These are phyloP conservation scores for Aspiorhynchus laticeps DNA, from an alignment of 2,113 vertebrate genomes.

Conservation along the genomic window DNA sequence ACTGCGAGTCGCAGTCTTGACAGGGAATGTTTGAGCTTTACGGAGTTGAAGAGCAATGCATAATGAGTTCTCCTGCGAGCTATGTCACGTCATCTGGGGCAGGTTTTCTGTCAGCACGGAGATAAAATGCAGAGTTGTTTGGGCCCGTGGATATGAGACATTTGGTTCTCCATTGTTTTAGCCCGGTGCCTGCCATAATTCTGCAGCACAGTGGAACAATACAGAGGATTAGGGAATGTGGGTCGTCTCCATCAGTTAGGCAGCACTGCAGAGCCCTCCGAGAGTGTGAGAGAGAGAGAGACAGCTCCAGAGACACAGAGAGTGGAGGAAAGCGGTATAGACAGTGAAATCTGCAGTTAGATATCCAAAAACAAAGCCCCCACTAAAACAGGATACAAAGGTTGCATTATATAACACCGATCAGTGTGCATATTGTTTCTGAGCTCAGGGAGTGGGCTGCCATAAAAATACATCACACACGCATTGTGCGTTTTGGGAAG, in stretches of 20 bases:
- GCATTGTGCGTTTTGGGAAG: not conserved
- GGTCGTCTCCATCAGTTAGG: conserved; percentile 52
- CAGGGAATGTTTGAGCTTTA: not conserved
- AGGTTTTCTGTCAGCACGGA: conserved; percentile 27
- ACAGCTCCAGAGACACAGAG: conserved; percentile 5
- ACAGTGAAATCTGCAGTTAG: conserved; percentile 45
- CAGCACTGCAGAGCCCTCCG: conserved; percentile 42
- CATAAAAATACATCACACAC: conserved; percentile 32
- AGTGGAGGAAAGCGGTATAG: conserved; percentile 28
- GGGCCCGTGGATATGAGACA: conserved; percentile 48
- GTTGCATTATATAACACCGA: conserved; percentile 28
- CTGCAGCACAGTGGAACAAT: conserved; percentile 39
- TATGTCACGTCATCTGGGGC: conserved; percentile 42
- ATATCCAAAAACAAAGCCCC: conserved; percentile 51
- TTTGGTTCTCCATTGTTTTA: conserved; percentile 51
- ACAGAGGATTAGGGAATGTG: conserved; percentile 56
- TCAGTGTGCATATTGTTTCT: conserved; percentile 11
- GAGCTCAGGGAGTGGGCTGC: not conserved
- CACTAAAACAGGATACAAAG: conserved; percentile 28
- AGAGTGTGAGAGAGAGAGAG: conserved; percentile 18
- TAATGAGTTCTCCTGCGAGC: conserved; percentile 57
- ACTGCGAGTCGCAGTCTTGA: not conserved
- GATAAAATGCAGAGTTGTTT: conserved; percentile 48
- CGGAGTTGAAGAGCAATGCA: conserved; percentile 11
- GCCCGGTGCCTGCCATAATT: conserved; percentile 35